phyloP scores from a whole-genome alignment of 2,113 vertebrate genomes.

The Antechinus flavipes region DNA sequence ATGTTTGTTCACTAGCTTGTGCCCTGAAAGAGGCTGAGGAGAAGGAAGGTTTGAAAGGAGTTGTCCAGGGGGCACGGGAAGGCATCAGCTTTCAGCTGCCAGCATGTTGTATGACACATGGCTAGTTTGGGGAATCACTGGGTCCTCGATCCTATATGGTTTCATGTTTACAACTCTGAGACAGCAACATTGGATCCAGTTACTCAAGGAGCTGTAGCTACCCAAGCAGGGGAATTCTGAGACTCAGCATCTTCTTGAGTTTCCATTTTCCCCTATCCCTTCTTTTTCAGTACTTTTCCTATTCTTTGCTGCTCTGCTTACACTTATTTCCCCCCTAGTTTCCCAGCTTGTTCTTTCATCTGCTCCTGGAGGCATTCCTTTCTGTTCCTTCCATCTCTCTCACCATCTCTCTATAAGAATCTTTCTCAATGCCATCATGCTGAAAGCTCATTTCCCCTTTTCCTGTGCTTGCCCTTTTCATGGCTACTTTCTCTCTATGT shows the following conservation, averaged over 20 bases:
- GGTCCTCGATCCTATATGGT: constrained; percentile 37
- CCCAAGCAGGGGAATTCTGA: not conserved
- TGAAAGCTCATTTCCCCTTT: not conserved
- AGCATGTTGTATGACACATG: not conserved
- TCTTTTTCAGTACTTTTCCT: not conserved
- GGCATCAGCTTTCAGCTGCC: constrained; percentile 30
- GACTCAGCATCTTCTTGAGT: not conserved
- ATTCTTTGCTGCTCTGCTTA: not conserved
- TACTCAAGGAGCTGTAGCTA: constrained; percentile 35
- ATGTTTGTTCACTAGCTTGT: not conserved
- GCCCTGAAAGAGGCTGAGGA: not conserved
- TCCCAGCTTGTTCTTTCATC: not conserved
- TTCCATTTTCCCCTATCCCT: not conserved
- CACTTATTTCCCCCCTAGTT: not conserved
- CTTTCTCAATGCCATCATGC: not conserved
- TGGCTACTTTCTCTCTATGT: not conserved
- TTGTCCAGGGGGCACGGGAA: not conserved
- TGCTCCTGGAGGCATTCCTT: not conserved
- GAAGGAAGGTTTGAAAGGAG: not conserved
- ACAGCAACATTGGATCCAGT: constrained; percentile 43
- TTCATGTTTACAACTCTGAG: constrained; percentile 56
- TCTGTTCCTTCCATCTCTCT: not conserved
- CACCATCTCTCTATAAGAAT: not conserved
- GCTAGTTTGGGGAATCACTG: constrained; percentile 19
- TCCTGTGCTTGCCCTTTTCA: not conserved